A percentile compares a stretch with the other conserved stretches of the same genome.
phyloP scores from a whole-genome alignment of 2,888 invertebrate species.

The Agrochola macilenta region DNA sequence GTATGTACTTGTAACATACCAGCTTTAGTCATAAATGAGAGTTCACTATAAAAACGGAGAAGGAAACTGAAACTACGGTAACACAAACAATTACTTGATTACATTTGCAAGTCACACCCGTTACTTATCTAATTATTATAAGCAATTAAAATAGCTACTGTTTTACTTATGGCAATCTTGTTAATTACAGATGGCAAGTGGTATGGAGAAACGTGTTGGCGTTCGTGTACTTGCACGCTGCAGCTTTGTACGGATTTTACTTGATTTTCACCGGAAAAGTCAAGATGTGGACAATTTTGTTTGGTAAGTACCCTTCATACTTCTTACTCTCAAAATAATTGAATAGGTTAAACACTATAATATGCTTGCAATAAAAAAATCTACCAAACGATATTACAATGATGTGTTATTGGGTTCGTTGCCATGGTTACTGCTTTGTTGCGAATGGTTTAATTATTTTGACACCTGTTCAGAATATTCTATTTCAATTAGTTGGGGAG shows the following conservation, averaged over 20 bases:
- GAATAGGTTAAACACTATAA: too few species aligned
- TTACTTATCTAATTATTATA: slow-evolving; percentile 29
- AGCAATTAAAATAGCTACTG: slow-evolving; percentile 44
- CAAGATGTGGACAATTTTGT: slow-evolving; percentile 87
- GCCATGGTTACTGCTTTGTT: too few species aligned
- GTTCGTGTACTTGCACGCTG: slow-evolving; percentile 93
- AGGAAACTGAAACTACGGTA: slow-evolving; percentile 7
- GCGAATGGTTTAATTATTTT: too few species aligned
- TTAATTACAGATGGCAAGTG: slow-evolving; percentile 91
- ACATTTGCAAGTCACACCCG: slow-evolving; percentile 43
- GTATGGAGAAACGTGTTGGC: slow-evolving; percentile 95
- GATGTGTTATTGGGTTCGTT: too few species aligned
- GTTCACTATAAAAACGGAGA: neutral
- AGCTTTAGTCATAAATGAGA: neutral
- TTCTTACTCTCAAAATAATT: too few species aligned
- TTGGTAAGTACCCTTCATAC: slow-evolving; percentile 84
- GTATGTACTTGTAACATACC: too few species aligned
- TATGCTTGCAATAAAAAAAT: too few species aligned
- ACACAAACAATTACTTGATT: slow-evolving; percentile 20
- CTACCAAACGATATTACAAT: too few species aligned
- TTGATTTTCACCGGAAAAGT: slow-evolving; percentile 87
- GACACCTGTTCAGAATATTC: too few species aligned
- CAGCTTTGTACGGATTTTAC: slow-evolving; percentile 92
- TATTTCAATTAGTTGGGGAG: too few species aligned
- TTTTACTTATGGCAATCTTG: slow-evolving; percentile 46